Percentiles rank a stretch among this genome's conserved stretches.
Conservation (phyloP, 2,113 vertebrate species). For the Phoenicopterus ruber region DNA sequence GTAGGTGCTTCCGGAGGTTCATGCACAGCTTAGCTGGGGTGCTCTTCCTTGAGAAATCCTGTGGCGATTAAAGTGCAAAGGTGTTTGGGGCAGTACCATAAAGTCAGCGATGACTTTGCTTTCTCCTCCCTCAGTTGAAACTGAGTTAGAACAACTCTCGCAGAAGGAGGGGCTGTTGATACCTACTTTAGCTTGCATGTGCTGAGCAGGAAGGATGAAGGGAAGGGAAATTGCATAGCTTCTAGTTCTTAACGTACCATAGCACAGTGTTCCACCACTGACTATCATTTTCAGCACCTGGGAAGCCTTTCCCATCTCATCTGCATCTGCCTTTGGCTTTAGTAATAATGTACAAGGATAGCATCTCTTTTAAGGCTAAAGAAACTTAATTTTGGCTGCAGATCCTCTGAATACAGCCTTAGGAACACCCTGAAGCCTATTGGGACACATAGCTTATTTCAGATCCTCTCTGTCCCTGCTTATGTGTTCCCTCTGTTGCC, state of each 20-base stretch:
- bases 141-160: not conserved
- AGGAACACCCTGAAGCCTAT: not conserved
- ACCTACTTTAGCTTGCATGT: not conserved
- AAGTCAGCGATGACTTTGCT: not conserved
- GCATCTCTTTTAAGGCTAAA: not conserved
- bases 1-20: not conserved
- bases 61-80: not conserved
- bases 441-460: not conserved
- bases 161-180: not conserved
- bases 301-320: not conserved
- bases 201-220: not conserved
- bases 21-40: not conserved
- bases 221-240: not conserved
- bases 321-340: not conserved
- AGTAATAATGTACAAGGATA: not conserved
- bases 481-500: not conserved
- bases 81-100: not conserved
- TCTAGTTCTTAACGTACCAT: rapidly evolving
- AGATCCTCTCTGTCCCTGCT: not conserved
- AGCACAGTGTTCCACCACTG: not conserved
- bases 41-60: not conserved
- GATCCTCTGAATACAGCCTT: not conserved
- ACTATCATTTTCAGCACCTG: not conserved
- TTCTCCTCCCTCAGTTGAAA: not conserved
- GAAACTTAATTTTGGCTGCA: not conserved